phyloP scores from a whole-genome alignment of 64 coral and sea anemone genomes.

The Orbicella faveolata region DNA sequence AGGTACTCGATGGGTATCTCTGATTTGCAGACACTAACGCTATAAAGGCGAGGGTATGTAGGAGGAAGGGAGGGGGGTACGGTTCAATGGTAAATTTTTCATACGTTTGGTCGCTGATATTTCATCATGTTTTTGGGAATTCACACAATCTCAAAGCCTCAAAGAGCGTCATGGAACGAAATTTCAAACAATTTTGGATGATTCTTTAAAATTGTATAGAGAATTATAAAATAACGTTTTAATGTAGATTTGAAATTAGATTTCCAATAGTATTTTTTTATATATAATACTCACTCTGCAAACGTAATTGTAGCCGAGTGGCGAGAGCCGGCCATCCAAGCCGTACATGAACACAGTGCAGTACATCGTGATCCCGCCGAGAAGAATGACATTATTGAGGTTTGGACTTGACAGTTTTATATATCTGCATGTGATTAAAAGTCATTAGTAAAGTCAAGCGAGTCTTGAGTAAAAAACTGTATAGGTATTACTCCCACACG shows the following conservation, averaged over 20 bases:
- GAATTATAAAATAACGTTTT: too few relatives aligned
- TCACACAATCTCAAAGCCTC: too few relatives aligned
- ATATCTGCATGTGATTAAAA: conserved; percentile 49
- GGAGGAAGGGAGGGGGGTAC: neutral
- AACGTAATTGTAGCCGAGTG: conserved; percentile 34
- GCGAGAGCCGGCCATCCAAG: conserved; percentile 73
- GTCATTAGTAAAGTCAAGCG: neutral
- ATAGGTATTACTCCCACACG: too few relatives aligned
- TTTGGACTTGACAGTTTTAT: conserved; percentile 91
- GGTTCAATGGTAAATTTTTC: neutral
- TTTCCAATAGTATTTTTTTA: neutral
- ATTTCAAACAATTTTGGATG: too few relatives aligned
- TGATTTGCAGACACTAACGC: too few relatives aligned
- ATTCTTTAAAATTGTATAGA: too few relatives aligned
- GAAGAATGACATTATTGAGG: conserved; percentile 81
- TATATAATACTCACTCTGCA: conserved; percentile 48
- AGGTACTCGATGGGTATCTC: neutral
- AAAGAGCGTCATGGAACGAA: too few relatives aligned
- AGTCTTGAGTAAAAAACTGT: too few relatives aligned
- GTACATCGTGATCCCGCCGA: conserved; percentile 83
- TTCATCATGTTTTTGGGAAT: too few relatives aligned
- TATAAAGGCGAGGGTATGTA: too few relatives aligned
- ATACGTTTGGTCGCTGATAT: neutral
- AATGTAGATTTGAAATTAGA: neutral
- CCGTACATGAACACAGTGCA: conserved; percentile 76